Percentiles rank a stretch among this genome's conserved stretches.
Conservation (phyloP, 2,113 vertebrate genomes). For the Oryzias javanicus region DNA sequence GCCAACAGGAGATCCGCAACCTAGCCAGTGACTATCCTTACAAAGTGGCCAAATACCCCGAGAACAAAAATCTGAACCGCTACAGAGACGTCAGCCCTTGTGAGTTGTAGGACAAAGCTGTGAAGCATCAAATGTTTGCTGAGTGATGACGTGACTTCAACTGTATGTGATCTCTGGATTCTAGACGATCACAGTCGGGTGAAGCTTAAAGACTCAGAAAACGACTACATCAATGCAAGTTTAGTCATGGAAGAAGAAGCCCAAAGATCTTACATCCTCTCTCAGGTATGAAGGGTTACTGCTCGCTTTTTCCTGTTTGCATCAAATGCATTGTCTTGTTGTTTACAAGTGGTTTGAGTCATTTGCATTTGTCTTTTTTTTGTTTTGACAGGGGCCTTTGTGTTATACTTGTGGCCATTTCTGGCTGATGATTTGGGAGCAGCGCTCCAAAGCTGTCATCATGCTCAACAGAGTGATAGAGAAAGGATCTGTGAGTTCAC, state of each 20-base stretch:
- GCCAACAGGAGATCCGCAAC: constrained; percentile 89
- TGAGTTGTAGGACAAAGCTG: constrained; percentile 75
- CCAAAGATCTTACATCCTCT: constrained; percentile 91
- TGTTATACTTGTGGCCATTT: constrained; percentile 97
- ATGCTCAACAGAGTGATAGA: constrained; percentile 98
- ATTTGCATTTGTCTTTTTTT: constrained; percentile 10
- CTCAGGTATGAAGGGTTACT: constrained; percentile 80
- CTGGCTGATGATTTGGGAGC: constrained; percentile 99
- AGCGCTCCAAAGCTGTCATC: constrained; percentile 92
- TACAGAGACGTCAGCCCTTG: constrained; percentile 99
- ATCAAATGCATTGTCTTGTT: not conserved
- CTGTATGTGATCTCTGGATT: constrained; percentile 45
- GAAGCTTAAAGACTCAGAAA: constrained; percentile 88
- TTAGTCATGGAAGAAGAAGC: constrained; percentile 89
- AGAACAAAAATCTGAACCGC: constrained; percentile 94
- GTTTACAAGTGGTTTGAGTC: not conserved
- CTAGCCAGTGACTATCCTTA: constrained; percentile 90
- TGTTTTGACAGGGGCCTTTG: constrained; percentile 85
- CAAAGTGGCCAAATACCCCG: constrained; percentile 90
- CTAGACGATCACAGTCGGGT: constrained; percentile 97
- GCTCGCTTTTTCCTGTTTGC: not conserved
- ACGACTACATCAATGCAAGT: constrained; percentile 98
- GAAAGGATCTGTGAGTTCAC: constrained; percentile 91
- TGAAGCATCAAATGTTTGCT: not conserved
- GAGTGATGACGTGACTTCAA: not conserved